Evolutionary conservation across 2,797 vertebrate genomes (phyloP).

Genomic region (Falco naumanni): DNA sequence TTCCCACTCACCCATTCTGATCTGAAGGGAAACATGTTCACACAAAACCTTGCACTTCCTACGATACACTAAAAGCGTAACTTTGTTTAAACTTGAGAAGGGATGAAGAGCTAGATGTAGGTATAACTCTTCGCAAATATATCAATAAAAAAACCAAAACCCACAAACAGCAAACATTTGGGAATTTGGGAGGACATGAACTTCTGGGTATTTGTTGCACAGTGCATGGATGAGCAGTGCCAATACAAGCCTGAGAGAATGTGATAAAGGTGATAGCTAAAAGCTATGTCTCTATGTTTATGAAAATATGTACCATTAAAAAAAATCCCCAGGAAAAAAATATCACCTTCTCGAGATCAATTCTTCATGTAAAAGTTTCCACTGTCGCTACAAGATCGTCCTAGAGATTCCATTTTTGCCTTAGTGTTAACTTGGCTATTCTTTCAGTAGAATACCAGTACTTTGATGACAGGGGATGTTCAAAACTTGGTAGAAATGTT

Average conservation of each 20-base stretch:
- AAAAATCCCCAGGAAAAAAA: neutral
- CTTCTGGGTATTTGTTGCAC: neutral
- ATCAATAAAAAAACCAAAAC: neutral
- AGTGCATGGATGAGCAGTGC: fast-evolving
- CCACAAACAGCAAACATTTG: neutral
- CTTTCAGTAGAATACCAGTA: neutral
- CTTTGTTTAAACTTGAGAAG: neutral
- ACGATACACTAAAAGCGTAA: neutral
- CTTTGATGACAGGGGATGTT: neutral
- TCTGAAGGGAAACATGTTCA: neutral
- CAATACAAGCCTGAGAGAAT: neutral
- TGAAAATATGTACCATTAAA: neutral
- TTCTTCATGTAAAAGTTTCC: neutral
- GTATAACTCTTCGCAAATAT: neutral
- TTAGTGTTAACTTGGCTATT: neutral
- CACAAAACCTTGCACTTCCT: neutral
- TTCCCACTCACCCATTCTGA: neutral
- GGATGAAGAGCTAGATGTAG: neutral
- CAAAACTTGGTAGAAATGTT: neutral
- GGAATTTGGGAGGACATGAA: neutral
- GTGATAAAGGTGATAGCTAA: neutral
- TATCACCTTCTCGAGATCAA: neutral
- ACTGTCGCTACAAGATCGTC: neutral
- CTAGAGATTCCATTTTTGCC: neutral
- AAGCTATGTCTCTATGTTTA: neutral